Evolutionary conservation across 2,113 vertebrate species (phyloP).

Genomic region (Podilymbus podiceps): DNA sequence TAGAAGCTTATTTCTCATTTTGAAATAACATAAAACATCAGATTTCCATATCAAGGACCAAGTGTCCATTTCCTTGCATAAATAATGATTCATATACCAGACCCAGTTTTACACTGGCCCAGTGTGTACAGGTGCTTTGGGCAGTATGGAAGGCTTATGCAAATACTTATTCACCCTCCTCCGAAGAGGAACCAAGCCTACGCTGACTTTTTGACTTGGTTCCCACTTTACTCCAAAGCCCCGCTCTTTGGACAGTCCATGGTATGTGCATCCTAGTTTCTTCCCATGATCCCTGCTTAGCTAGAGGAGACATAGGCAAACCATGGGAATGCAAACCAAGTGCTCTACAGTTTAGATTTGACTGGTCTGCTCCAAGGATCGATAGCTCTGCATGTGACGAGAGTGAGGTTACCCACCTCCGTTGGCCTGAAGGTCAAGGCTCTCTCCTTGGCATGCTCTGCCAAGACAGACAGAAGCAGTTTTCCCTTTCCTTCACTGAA

Average conservation of each 20-base stretch:
- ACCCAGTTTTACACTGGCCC: background rate
- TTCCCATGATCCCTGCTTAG: background rate
- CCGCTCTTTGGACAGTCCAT: background rate
- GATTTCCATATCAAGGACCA: background rate
- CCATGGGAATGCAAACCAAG: background rate
- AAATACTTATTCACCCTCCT: background rate
- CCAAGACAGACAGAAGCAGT: background rate
- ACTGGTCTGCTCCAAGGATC: background rate
- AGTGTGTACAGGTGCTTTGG: background rate
- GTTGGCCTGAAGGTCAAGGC: background rate
- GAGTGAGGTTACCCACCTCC: background rate
- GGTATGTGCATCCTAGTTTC: accelerated
- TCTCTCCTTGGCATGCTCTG: background rate
- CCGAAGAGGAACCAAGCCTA: background rate
- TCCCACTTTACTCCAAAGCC: background rate
- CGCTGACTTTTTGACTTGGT: background rate
- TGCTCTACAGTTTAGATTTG: background rate
- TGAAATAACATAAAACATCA: background rate
- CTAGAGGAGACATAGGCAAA: accelerated
- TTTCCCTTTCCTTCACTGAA: background rate
- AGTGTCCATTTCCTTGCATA: background rate
- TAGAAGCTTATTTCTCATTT: background rate
- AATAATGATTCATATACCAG: background rate
- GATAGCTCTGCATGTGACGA: accelerated
- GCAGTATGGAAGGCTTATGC: background rate